Evolutionary conservation across 2,888 invertebrate genomes (phyloP), one percentile per base, ranked within the genome.

Genomic region (Drosophila helvetica): DNA sequence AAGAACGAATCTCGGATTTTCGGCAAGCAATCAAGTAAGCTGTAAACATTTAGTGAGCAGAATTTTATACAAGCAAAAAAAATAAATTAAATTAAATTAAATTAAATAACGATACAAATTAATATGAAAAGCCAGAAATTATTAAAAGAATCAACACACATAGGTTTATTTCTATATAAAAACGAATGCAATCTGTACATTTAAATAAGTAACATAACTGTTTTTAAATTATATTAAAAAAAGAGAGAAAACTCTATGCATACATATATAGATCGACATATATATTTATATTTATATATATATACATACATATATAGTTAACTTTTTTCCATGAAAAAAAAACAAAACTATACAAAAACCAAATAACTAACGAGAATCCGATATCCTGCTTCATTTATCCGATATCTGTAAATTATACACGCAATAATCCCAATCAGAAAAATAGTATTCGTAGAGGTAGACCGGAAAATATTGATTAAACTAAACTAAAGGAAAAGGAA

Each of bases 271-370:
- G 33, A 60, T 50, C 33, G 22, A 74, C 48, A 66, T 46, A 60
- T 50, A 42, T 59, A 57, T 53, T 71, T 61, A 47, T 59, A 54
- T 61, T 18, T 45, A 64, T 17, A 54, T 54, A 54, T 58, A 59
- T 54, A 48, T 58, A 48, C 19, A 59, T 48, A 58, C 9, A 33
- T 43, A 47, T 22, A 38, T 78, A 89, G 78, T 80, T 86, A 78
- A 88, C 78, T 83, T 86, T 80, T 82, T 83, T 83, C 88, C 86
- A 76, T 86, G 88, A 88, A 88, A 82, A 81, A 82, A 58, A 54
- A 19, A 38, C 27, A 33, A 33, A 43, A 42, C 45, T 17, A 46
- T 43, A 27, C 15, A 25, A 64, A 53, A 61, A 52, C 50, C 12
- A 17, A 47, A 57, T 73, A 59, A 33, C 12, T 33, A 33, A 12